Evolutionary conservation across 2,113 vertebrate genomes (phyloP).

Genomic region (Noturus placidus): DNA sequence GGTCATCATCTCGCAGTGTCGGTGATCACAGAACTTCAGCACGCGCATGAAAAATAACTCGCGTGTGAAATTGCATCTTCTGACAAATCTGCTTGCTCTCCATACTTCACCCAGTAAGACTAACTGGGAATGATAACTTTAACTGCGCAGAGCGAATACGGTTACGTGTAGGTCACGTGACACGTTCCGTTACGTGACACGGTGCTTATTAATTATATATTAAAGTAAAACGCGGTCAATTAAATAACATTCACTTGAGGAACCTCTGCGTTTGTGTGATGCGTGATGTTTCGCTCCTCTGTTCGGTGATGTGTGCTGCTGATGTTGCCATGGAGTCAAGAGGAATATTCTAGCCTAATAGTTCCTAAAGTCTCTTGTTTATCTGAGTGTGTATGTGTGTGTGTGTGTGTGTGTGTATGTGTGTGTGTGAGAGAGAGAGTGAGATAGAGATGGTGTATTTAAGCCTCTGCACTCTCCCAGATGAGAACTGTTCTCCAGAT

Average conservation of each 20-base stretch:
- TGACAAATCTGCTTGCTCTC: neutral
- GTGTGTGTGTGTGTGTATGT: slow-evolving; percentile 8
- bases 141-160: neutral
- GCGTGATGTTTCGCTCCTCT: neutral
- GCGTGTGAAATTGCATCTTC: neutral
- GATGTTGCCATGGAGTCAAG: slow-evolving; percentile 41
- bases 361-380: slow-evolving; percentile 14
- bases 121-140: neutral
- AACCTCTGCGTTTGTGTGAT: neutral
- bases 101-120: neutral
- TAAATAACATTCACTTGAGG: neutral
- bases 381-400: slow-evolving; percentile 4
- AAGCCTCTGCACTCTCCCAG: neutral
- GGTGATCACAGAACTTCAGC: neutral
- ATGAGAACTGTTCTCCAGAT: neutral
- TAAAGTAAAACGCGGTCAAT: neutral
- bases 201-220: neutral
- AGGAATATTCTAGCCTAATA: slow-evolving; percentile 9
- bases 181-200: too few relatives aligned
- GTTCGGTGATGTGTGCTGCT: neutral
- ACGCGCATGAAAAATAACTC: neutral
- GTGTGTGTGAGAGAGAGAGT: neutral
- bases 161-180: neutral
- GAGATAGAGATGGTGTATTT: neutral
- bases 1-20: neutral